A percentile compares a stretch with the other conserved stretches of the same genome.
These are phyloP conservation scores for Athalia rosae DNA, from an alignment of 2,888 invertebrate species.

Conservation along the genomic window DNA sequence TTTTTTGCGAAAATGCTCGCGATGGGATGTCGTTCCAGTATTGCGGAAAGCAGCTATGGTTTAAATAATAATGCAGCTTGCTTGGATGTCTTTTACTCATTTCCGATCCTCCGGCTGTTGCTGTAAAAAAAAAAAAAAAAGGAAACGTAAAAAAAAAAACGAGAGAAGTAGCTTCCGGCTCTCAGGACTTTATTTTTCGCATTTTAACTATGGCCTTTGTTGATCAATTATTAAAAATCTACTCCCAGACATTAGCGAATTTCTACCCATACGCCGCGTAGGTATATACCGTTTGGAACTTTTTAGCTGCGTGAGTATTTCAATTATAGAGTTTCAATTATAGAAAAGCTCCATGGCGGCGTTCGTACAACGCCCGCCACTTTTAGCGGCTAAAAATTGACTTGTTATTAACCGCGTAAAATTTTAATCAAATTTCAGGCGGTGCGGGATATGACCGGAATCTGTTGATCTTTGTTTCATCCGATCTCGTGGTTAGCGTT, in stretches of 20 bases:
- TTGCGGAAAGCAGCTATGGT: conserved; percentile 19
- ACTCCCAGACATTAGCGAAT: background rate
- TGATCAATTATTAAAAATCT: conserved; percentile 32
- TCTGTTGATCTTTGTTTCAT: conserved; percentile 54
- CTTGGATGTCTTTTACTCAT: conserved; percentile 66
- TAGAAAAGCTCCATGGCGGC: background rate
- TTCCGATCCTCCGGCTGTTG: conserved; percentile 60
- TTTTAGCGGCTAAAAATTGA: conserved; percentile 4
- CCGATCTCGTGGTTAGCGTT: conserved; percentile 57
- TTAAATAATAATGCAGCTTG: conserved; percentile 68
- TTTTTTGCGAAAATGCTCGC: background rate
- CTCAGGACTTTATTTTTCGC: conserved; percentile 51
- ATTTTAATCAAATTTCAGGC: conserved; percentile 7
- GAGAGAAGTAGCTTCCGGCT: conserved; percentile 61
- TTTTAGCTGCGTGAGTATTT: background rate
- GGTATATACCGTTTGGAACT: background rate
- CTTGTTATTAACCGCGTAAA: background rate
- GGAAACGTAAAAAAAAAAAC: too few relatives aligned
- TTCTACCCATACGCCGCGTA: background rate
- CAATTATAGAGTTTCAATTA: background rate
- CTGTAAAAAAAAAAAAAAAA: conserved; percentile 28
- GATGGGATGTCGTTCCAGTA: background rate
- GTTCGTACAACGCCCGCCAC: background rate
- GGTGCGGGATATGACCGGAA: background rate
- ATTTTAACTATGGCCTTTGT: conserved; percentile 30